phyloP scores from a whole-genome alignment of 2,113 vertebrate genomes.

The Tragelaphus strepsiceros region DNA sequence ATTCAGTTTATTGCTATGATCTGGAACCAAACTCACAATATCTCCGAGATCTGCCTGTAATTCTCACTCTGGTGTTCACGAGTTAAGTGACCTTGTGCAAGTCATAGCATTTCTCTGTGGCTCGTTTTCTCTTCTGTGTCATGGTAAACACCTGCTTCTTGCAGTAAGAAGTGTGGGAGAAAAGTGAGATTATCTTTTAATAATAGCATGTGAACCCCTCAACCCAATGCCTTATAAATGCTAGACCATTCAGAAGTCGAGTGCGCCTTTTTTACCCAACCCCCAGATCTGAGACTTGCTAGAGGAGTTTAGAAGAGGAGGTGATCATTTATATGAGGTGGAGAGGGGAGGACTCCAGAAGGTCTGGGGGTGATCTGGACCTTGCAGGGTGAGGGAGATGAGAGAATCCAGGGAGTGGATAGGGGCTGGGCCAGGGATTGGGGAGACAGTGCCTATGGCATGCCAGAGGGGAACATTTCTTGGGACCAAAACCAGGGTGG shows the following conservation, averaged over 20 bases:
- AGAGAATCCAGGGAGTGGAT: background rate
- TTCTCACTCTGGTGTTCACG: background rate
- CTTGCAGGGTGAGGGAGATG: background rate
- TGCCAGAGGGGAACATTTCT: rapidly evolving
- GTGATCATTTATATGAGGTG: background rate
- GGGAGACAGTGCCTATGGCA: background rate
- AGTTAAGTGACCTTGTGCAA: background rate
- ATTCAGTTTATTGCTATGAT: background rate
- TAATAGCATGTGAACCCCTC: background rate
- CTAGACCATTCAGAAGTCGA: background rate
- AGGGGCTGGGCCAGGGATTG: background rate
- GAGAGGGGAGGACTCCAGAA: background rate
- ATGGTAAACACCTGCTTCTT: background rate
- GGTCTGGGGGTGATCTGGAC: background rate
- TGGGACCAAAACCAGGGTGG: background rate
- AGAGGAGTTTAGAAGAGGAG: background rate
- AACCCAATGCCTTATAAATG: background rate
- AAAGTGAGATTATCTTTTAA: background rate
- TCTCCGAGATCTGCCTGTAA: background rate
- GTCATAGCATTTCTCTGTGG: background rate
- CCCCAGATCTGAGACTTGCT: background rate
- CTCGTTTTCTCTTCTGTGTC: background rate
- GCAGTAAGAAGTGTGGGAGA: background rate
- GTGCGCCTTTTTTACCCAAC: background rate
- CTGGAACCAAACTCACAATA: background rate